phyloP scores from a whole-genome alignment of 1,140 invertebrate genomes.

The Tribolium castaneum region DNA sequence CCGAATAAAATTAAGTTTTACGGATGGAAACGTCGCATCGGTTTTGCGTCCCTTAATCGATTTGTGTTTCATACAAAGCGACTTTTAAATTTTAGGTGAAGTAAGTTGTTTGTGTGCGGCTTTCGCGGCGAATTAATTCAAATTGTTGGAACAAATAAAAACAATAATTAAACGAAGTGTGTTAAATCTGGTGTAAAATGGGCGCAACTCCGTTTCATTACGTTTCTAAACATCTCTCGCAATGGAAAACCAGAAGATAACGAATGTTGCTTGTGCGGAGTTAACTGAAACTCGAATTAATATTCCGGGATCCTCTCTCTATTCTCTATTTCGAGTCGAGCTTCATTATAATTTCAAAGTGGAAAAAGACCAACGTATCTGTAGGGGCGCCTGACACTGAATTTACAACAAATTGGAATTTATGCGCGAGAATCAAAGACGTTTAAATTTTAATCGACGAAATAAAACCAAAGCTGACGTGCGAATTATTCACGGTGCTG shows the following conservation, averaged over 20 bases:
- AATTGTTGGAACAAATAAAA: neutral
- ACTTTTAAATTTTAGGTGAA: too few species aligned
- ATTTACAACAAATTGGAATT: conserved; percentile 31
- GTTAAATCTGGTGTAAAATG: conserved; percentile 32
- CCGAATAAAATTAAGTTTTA: too few species aligned
- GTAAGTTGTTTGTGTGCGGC: too few species aligned
- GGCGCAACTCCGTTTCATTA: conserved; percentile 26
- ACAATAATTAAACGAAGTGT: conserved; percentile 19
- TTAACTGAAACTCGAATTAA: conserved; percentile 34
- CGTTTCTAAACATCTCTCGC: conserved; percentile 17
- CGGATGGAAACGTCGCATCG: too few species aligned
- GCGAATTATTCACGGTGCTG: too few species aligned
- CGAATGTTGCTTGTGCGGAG: conserved; percentile 26
- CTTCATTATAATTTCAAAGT: conserved; percentile 34
- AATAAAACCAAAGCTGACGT: too few species aligned
- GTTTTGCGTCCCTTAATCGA: too few species aligned
- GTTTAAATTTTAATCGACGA: conserved; percentile 19
- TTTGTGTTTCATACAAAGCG: too few species aligned
- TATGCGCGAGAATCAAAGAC: conserved; percentile 5
- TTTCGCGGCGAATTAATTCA: too few species aligned
- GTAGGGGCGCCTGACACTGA: neutral
- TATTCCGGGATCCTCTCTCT: conserved; percentile 23
- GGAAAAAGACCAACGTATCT: conserved; percentile 12
- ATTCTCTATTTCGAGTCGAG: conserved; percentile 30
- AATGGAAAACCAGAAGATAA: conserved; percentile 32